Base-by-base conservation (phyloP, 2,888 invertebrate genomes). In the Xanthorhoe spadicearia region DNA sequence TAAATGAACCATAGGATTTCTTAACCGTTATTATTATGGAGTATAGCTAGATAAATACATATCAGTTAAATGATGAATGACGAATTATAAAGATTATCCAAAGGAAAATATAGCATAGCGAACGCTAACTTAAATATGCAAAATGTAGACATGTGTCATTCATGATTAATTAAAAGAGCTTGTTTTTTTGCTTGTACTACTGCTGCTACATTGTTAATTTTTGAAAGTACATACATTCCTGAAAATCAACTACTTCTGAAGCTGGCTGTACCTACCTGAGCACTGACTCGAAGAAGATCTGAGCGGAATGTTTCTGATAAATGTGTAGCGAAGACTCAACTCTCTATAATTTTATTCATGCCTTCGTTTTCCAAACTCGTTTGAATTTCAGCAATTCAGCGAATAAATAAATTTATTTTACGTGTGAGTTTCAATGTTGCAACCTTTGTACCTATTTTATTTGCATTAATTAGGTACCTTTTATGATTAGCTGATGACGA, bases 221-320 rank as follows among this genome's bases (percentile, higher is more conserved):
- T 9, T 15, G 10, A 15, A 46, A 46, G n/a, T 3, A 46, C 2
- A 46, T 46, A 15, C 48, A 7, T 48, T 6, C 15, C 4, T 48
- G 1, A 13, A 3, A 17, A 7, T 7, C 7, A 17, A 15, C 1
- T 15, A 15, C 15, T 48, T 23, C 28, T 35, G 28, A 13, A 48
- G 61, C 9, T 6, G 43, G 50, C 48, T 56, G 62, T 57, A 49
- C 38, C 48, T 48, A 17, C 62, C 62, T 17, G 62, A 43, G 38
- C 1, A 32, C 28, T 48, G 28, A 32, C 38, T 52, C 17, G 56
- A 50, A 43, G 57, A 10, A 58, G 53, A 59, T 38, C 38, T 23
- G 58, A 52, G 32, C 54, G 54, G 54, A 59, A 54, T 54, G 59
- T 55, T 59, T 49, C 53, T 43, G 59, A 57, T 50, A 43, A 59